These are phyloP conservation scores for Physocephala rufipes DNA, from an alignment of 2,888 invertebrate genomes.

Conservation along the genomic window DNA sequence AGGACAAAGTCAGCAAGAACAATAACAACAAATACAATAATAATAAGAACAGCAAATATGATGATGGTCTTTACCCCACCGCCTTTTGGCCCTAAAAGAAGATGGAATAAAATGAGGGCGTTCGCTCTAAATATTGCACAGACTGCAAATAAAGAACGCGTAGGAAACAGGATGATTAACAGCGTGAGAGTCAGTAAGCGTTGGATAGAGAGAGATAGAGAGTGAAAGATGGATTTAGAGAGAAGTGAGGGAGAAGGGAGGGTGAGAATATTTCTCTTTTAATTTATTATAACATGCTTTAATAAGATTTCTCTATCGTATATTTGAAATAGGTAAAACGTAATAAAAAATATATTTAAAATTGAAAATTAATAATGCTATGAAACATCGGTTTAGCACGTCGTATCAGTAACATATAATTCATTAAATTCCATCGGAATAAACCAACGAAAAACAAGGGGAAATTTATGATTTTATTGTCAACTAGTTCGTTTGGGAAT, in stretches of 20 bases:
- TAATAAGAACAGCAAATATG: slow-evolving; percentile 35
- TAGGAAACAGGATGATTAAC: not conserved
- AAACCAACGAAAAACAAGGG: no score
- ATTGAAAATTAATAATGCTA: no score
- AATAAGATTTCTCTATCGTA: slow-evolving; percentile 36
- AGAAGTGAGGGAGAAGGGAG: slow-evolving; percentile 23
- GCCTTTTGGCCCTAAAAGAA: slow-evolving; percentile 36
- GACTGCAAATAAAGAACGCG: slow-evolving; percentile 47
- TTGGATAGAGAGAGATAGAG: slow-evolving; percentile 16
- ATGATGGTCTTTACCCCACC: not conserved
- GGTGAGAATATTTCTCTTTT: slow-evolving; percentile 8
- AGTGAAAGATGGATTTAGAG: slow-evolving; percentile 42
- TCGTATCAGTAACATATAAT: slow-evolving; percentile 17
- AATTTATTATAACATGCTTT: slow-evolving; percentile 37
- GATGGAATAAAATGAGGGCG: slow-evolving; percentile 19
- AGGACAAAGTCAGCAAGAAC: slow-evolving; percentile 35
- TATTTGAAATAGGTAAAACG: no score
- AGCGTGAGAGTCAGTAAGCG: slow-evolving; percentile 36
- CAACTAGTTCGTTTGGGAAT: no score
- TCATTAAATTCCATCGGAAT: not conserved
- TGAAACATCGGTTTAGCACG: not conserved
- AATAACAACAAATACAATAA: slow-evolving; percentile 42
- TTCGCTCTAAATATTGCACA: slow-evolving; percentile 56
- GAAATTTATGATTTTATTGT: no score
- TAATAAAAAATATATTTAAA: no score